Conservation (phyloP, 2,113 vertebrate genomes). For the Pelvicachromis taeniatus region DNA sequence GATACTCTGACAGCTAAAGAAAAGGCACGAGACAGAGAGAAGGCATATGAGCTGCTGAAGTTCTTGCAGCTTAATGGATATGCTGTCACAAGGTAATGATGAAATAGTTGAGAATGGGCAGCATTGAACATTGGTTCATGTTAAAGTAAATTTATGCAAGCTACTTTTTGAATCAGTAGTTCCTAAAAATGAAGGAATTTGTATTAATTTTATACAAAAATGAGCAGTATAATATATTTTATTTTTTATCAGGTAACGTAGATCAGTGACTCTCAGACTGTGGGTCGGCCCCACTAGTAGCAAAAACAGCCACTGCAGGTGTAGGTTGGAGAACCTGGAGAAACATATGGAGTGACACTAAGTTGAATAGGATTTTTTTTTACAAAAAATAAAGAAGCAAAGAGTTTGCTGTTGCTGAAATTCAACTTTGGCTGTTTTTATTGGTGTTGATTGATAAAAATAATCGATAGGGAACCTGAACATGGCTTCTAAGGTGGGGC, state of each 20-base stretch:
- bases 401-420: not conserved
- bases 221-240: too few species aligned
- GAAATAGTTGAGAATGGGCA: not conserved
- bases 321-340: too few species aligned
- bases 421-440: not conserved
- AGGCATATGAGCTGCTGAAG: slow-evolving; percentile 87
- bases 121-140: not conserved
- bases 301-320: too few species aligned
- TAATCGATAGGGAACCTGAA: not conserved
- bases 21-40: slow-evolving; percentile 89
- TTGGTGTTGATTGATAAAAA: not conserved
- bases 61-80: slow-evolving; percentile 92
- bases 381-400: too few species aligned
- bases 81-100: slow-evolving; percentile 81
- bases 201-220: not conserved
- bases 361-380: too few species aligned
- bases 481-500: not conserved
- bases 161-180: not conserved
- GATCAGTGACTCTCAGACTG: too few species aligned
- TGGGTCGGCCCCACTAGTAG: too few species aligned
- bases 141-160: not conserved
- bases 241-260: too few species aligned
- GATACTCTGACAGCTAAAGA: slow-evolving; percentile 94
- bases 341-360: too few species aligned
- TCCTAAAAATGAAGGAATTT: not conserved